These are phyloP conservation scores for Subacronicta megacephala DNA, from an alignment of 2,888 invertebrate species.

Conservation along the genomic window DNA sequence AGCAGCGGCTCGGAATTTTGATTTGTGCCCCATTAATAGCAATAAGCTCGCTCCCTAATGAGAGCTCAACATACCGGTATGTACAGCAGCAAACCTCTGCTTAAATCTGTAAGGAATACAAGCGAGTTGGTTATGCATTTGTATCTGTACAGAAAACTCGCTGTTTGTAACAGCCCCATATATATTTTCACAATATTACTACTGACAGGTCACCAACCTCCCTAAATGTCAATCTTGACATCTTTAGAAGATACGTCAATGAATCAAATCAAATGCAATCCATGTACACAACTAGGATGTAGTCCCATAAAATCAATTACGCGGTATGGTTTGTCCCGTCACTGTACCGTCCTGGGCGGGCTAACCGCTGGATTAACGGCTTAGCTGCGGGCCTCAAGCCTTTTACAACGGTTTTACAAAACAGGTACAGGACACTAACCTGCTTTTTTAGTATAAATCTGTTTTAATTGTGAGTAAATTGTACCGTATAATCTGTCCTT, in stretches of 20 bases:
- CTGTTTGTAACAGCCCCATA: no score
- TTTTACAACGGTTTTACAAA: constrained; percentile 56
- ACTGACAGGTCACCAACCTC: no score
- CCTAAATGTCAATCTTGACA: no score
- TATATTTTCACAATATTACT: no score
- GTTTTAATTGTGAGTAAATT: constrained; percentile 36
- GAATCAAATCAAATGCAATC: constrained; percentile 30
- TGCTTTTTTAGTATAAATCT: constrained; percentile 44
- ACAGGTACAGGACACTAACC: constrained; percentile 40
- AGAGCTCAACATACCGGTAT: no score
- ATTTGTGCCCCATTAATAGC: no score
- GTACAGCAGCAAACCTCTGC: no score
- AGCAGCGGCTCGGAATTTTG: no score
- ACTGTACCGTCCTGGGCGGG: constrained; percentile 47
- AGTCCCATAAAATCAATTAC: constrained; percentile 61
- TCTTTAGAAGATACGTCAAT: constrained; percentile 15
- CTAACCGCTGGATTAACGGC: constrained; percentile 60
- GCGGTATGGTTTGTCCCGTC: constrained; percentile 48
- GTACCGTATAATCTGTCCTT: constrained; percentile 7
- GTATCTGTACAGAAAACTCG: no score
- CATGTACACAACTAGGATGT: constrained; percentile 24
- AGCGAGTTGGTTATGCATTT: no score
- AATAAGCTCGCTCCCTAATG: no score
- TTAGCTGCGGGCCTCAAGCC: constrained; percentile 51
- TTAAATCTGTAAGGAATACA: no score